Percentiles rank a stretch among this genome's conserved stretches.
Conservation (phyloP, 2,888 invertebrate genomes). For the Drosophila formosana region DNA sequence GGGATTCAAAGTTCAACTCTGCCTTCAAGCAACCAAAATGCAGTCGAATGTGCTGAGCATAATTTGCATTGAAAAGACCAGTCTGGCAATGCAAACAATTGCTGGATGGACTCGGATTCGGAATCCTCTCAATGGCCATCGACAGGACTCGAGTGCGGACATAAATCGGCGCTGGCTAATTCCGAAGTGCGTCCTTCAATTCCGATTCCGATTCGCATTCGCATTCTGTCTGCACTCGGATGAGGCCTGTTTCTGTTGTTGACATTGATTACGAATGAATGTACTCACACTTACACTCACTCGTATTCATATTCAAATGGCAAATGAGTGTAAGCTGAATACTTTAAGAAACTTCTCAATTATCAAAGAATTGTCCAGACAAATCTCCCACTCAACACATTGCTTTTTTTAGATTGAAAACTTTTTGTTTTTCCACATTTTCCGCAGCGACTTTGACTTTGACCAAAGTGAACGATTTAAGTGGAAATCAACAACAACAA, state of each 20-base stretch:
- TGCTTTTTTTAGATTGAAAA: slow-evolving; percentile 7
- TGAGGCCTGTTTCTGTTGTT: slow-evolving; percentile 63
- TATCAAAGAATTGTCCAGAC: slow-evolving; percentile 18
- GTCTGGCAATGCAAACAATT: slow-evolving; percentile 49
- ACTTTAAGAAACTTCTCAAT: slow-evolving; percentile 25
- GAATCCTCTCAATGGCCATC: slow-evolving; percentile 26
- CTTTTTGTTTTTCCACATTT: slow-evolving; percentile 2
- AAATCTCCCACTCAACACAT: slow-evolving; percentile 1
- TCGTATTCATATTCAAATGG: slow-evolving; percentile 36
- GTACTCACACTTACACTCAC: slow-evolving; percentile 1
- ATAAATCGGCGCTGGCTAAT: slow-evolving; percentile 71
- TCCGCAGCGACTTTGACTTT: slow-evolving; percentile 33
- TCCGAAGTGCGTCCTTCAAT: slow-evolving; percentile 60
- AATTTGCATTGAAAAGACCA: slow-evolving; percentile 41
- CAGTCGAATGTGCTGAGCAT: slow-evolving; percentile 23
- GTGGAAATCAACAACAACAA: slow-evolving; percentile 13
- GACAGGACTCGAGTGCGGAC: slow-evolving; percentile 51
- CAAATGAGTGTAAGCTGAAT: slow-evolving; percentile 26
- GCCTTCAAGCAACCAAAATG: slow-evolving; percentile 34
- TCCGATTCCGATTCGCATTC: background rate
- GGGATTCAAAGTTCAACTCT: slow-evolving; percentile 25
- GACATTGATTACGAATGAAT: slow-evolving; percentile 48
- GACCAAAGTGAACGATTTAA: slow-evolving; percentile 37
- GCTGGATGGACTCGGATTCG: slow-evolving; percentile 19
- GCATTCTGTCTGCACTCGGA: slow-evolving; percentile 18